These are phyloP conservation scores for Aleiodes sp. DNA, from an alignment of 1,140 invertebrate genomes.

Conservation along the genomic window DNA sequence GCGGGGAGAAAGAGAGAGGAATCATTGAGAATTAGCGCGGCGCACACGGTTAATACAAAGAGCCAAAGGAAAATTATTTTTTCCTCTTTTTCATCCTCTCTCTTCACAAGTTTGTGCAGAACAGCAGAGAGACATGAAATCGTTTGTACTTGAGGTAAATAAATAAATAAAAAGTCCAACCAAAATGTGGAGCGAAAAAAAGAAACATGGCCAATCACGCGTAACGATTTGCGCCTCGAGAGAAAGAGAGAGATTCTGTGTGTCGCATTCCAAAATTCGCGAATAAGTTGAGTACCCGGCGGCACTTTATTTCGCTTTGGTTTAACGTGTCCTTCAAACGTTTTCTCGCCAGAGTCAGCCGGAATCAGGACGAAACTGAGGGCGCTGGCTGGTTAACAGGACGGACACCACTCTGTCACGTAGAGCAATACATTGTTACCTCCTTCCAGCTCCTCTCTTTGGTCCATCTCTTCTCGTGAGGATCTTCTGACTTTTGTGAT, in stretches of 20 bases:
- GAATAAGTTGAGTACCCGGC: constrained; percentile 50
- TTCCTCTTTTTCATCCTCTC: too few relatives aligned
- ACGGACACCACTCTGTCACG: constrained; percentile 58
- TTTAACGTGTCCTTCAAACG: constrained; percentile 32
- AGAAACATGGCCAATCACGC: constrained; percentile 34
- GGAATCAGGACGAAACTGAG: constrained; percentile 35
- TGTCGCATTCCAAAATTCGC: constrained; percentile 53
- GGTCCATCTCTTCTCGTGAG: background rate
- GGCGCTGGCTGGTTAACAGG: constrained; percentile 33
- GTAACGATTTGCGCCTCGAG: constrained; percentile 35
- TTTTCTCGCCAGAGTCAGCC: constrained; percentile 15
- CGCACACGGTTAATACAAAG: background rate
- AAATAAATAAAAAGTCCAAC: constrained; percentile 5
- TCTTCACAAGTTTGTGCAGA: too few relatives aligned
- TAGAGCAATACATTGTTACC: constrained; percentile 62
- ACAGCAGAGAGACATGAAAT: too few relatives aligned
- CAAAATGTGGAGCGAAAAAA: too few relatives aligned
- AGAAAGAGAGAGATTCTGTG: too few relatives aligned
- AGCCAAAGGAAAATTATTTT: background rate
- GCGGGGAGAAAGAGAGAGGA: background rate
- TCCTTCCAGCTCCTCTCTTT: background rate
- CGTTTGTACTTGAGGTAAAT: background rate
- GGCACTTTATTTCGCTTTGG: constrained; percentile 58
- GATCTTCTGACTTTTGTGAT: background rate
- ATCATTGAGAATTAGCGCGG: background rate